A percentile compares a stretch with the other conserved stretches of the same genome.
Evolutionary conservation across 2,113 vertebrate species (phyloP).

Genomic region (Lagopus leucura): DNA sequence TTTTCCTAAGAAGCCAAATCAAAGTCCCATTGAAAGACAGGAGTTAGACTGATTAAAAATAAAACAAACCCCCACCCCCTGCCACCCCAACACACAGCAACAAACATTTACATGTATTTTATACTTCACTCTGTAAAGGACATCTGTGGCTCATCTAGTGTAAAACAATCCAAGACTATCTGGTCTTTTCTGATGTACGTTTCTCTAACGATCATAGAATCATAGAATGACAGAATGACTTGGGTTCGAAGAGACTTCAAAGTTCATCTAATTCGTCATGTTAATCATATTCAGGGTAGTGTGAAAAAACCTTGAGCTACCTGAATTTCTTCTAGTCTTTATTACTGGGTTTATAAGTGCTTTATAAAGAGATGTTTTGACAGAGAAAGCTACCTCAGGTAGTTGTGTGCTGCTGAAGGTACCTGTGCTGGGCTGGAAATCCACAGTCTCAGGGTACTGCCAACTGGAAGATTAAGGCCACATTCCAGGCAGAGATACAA

Average conservation of each 20-base stretch:
- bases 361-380: background rate
- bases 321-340: background rate
- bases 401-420: background rate
- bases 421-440: background rate
- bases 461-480: background rate
- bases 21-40: constrained; percentile 25
- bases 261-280: no score
- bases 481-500: background rate
- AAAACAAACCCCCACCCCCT: background rate
- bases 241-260: no score
- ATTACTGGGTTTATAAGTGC: background rate
- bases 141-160: constrained; percentile 18
- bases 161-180: background rate
- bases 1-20: constrained; percentile 34
- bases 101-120: constrained; percentile 59
- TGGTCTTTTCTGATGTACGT: background rate
- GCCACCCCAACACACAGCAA: background rate
- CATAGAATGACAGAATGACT: no score
- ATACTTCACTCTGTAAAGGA: constrained; percentile 6
- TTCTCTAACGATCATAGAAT: background rate
- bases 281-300: background rate
- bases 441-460: fast-evolving
- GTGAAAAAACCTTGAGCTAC: background rate
- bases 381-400: background rate
- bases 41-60: constrained; percentile 12